phyloP scores from a whole-genome alignment of 1,140 invertebrate species.

The Micrasema longulum region DNA sequence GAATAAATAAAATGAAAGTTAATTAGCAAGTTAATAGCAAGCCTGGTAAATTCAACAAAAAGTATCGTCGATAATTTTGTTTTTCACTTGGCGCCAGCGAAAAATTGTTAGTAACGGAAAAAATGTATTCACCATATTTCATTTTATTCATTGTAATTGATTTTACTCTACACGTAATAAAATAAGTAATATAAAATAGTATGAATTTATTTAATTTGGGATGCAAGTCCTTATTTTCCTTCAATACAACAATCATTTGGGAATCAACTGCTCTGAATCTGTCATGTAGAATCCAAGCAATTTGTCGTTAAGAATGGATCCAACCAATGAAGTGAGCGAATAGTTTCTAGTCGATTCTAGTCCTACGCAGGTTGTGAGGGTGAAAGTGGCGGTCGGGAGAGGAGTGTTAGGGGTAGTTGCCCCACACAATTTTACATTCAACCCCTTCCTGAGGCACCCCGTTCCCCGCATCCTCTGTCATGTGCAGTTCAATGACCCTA shows the following conservation, averaged over 20 bases:
- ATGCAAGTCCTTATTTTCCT: not conserved
- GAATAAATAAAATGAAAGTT: no score
- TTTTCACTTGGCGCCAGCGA: no score
- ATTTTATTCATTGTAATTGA: no score
- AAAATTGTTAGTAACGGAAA: no score
- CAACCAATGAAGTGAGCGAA: slow-evolving; percentile 39
- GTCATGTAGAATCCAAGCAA: slow-evolving; percentile 21
- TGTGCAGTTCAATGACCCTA: slow-evolving; percentile 48
- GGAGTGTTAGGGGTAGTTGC: not conserved
- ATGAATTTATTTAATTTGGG: no score
- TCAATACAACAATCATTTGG: not conserved
- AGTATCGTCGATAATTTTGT: no score
- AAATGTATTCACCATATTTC: no score
- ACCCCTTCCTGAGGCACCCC: not conserved
- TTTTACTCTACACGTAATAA: no score
- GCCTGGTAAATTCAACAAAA: no score
- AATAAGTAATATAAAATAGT: no score
- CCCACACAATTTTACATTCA: not conserved
- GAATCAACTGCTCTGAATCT: not conserved
- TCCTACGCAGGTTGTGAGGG: not conserved
- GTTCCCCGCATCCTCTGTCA: slow-evolving; percentile 8
- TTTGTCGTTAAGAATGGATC: slow-evolving; percentile 24
- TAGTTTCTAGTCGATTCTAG: slow-evolving; percentile 37
- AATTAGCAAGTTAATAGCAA: no score
- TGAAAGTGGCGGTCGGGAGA: no score